Conservation (phyloP, 2,797 vertebrate genomes). For the Anas georgica region DNA sequence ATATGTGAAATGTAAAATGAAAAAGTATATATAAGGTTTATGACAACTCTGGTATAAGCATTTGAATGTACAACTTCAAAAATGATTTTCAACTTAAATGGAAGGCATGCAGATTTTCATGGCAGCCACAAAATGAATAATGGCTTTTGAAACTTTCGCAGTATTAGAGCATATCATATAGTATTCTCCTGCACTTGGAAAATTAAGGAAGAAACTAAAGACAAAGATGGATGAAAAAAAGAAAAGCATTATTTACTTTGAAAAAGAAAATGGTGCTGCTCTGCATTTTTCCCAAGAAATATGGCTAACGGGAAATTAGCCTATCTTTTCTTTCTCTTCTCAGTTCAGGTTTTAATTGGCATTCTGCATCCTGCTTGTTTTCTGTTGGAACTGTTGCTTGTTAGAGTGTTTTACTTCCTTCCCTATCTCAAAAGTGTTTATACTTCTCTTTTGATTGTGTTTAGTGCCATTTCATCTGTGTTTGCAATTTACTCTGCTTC, state of each 20-base stretch:
- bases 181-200: not conserved
- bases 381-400: not conserved
- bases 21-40: not conserved
- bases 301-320: not conserved
- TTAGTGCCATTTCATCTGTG: not conserved
- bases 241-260: not conserved
- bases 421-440: not conserved
- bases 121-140: not conserved
- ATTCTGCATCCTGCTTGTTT: not conserved
- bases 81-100: not conserved
- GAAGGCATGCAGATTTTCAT: not conserved
- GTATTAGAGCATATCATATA: not conserved
- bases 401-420: not conserved
- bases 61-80: not conserved
- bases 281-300: not conserved
- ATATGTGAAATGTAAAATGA: not conserved
- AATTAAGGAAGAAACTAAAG: not conserved
- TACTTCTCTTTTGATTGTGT: not conserved
- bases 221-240: not conserved
- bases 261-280: not conserved
- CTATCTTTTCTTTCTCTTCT: not conserved
- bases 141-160: not conserved
- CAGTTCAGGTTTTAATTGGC: not conserved
- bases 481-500: not conserved
- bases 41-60: not conserved